phyloP scores from a whole-genome alignment of 2,888 invertebrate species.

The Euplexia lucipara region DNA sequence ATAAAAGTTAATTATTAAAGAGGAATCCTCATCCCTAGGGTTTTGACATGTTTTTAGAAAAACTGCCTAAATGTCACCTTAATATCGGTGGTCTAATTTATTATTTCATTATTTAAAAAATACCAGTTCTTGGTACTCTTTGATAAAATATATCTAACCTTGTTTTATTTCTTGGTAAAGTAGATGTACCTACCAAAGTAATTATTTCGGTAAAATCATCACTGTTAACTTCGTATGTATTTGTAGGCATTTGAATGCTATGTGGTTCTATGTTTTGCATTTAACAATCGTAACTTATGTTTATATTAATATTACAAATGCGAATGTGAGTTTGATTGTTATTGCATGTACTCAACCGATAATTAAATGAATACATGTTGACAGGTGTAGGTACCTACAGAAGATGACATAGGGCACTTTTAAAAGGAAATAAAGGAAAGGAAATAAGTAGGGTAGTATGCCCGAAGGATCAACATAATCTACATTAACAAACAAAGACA shows the following conservation, averaged over 20 bases:
- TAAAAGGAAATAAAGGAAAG: no score
- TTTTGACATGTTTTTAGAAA: neutral
- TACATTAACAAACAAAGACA: no score
- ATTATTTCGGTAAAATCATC: conserved; percentile 13
- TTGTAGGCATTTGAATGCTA: neutral
- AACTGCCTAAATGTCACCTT: neutral
- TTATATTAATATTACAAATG: no score
- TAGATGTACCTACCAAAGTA: neutral
- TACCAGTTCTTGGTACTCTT: neutral
- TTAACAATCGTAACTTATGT: no score
- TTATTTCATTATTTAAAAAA: neutral
- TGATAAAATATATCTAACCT: neutral
- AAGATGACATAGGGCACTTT: no score
- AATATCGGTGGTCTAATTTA: neutral
- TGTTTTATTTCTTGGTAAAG: neutral
- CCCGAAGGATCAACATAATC: no score
- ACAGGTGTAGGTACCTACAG: neutral
- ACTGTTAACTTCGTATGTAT: conserved; percentile 1
- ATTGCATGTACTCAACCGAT: no score
- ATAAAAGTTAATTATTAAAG: conserved; percentile 1
- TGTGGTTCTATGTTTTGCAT: conserved; percentile 13
- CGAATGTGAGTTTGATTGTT: no score
- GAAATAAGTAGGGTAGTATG: no score
- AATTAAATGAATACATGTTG: no score
- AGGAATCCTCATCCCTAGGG: conserved; percentile 3